A percentile compares a stretch with the other conserved stretches of the same genome.
These are phyloP conservation scores for Drosophila helvetica DNA, from an alignment of 2,888 invertebrate genomes.

Conservation along the genomic window DNA sequence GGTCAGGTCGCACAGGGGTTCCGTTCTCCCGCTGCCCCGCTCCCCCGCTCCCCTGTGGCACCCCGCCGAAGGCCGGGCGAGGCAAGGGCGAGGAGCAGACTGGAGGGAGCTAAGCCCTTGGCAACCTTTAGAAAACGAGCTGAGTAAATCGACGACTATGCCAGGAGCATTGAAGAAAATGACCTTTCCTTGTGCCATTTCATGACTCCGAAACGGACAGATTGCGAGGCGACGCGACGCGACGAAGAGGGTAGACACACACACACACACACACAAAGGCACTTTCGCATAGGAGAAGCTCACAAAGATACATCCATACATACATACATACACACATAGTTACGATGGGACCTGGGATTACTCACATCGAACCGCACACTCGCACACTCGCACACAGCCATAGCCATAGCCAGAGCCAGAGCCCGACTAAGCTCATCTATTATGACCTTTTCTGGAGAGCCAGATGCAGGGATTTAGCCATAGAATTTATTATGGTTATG, in stretches of 20 bases:
- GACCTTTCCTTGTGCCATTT: conserved; percentile 76
- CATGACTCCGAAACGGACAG: conserved; percentile 63
- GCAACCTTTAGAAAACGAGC: conserved; percentile 73
- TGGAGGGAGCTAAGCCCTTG: conserved; percentile 63
- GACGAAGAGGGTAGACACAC: conserved; percentile 40
- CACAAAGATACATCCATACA: conserved; percentile 8
- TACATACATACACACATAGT: not conserved
- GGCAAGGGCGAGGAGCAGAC: not conserved
- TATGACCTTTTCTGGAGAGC: conserved; percentile 74
- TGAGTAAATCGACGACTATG: conserved; percentile 22
- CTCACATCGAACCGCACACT: conserved; percentile 5
- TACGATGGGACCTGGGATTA: conserved; percentile 1
- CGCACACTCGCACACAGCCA: not conserved
- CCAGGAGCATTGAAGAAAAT: conserved; percentile 69
- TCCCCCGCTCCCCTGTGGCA: too few relatives aligned
- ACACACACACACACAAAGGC: conserved; percentile 9
- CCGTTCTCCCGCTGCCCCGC: too few relatives aligned
- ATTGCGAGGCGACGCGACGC: conserved; percentile 62
- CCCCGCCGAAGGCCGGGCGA: not conserved
- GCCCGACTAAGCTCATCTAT: conserved; percentile 69
- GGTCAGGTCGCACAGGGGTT: conserved; percentile 15
- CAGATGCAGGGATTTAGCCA: conserved; percentile 72
- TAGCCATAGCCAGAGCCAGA: not conserved
- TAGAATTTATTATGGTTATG: conserved; percentile 78
- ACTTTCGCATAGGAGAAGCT: conserved; percentile 9